Base-by-base conservation (phyloP, 2,888 invertebrate genomes). In the Meiosimyza platycephala region DNA sequence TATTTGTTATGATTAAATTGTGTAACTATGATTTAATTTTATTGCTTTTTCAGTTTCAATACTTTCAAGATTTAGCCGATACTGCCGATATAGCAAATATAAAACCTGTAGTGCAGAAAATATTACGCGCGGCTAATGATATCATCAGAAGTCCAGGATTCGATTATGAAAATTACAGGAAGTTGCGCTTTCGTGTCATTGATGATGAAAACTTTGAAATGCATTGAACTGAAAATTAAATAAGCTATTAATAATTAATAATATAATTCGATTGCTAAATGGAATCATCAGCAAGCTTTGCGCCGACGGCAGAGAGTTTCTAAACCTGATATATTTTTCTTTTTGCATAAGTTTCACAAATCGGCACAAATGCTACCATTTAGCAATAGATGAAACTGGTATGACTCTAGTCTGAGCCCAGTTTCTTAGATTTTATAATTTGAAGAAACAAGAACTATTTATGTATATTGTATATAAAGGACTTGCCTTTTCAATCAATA, bases 31-130 rank as follows among this genome's bases (percentile, higher is more conserved):
- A 40, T 40, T 6, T 9, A 40, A 40, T 40, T 9, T 7, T 40
- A 6, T 40, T 40, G 9, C 9, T 11, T 51, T 13, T 47, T 13
- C n/a, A 92, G 88, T 92, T 90, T 74, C 86, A 83, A 2, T 95
- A 95, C 87, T 93, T 93, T 87, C 87, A 90, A 54, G 90, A 91
- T 62, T 87, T 95, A 66, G 90, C 93, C 0, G 82, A 85, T n/a
- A 90, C 92, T 77, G 92, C 91, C 0, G 90, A 90, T 6, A 87
- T 92, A n/a, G 84, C 87, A 6, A 88, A 90, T 1, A 88, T 95
- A 6, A 92, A 92, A 0, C 89, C 90, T 0, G 93, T 93, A 28
- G 88, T 93, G 77, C 89, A 91, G 22, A 90, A 90, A 77, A 94
- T 94, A 87, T 55, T 70, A 28, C 90, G 91, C 80, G 89, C 91